phyloP scores from a whole-genome alignment of 2,888 invertebrate species.

The Allophyes oxyacanthae region DNA sequence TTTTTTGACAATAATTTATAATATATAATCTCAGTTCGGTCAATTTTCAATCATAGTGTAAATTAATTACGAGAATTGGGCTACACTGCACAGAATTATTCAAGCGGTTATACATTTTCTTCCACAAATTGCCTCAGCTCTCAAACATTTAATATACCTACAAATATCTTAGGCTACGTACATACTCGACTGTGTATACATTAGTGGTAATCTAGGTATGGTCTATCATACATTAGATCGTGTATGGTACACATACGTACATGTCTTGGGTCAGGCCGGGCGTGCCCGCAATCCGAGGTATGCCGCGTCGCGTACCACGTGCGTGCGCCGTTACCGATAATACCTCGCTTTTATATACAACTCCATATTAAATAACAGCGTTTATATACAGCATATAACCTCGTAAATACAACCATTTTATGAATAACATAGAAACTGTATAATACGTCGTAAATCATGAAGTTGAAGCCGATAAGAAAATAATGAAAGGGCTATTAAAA shows the following conservation, averaged over 20 bases:
- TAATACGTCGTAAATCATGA: constrained; percentile 32
- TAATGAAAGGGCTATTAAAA: constrained; percentile 45
- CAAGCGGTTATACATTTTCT: constrained; percentile 11
- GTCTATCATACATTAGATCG: constrained; percentile 15
- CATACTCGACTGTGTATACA: not conserved
- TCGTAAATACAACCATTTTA: constrained; percentile 1
- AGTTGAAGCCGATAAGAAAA: constrained; percentile 28
- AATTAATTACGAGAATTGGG: too few species aligned
- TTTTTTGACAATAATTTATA: too few species aligned
- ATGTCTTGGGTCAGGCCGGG: constrained; percentile 26
- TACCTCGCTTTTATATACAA: constrained; percentile 19
- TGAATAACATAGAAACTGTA: constrained; percentile 6
- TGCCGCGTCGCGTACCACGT: constrained; percentile 42
- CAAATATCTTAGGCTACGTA: not conserved
- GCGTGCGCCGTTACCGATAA: constrained; percentile 34
- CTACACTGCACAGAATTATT: constrained; percentile 1
- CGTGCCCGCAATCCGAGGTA: constrained; percentile 58
- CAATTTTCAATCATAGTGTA: too few species aligned
- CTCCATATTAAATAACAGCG: not conserved
- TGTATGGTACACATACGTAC: constrained; percentile 49
- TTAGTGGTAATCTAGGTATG: not conserved
- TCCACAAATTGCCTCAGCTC: constrained; percentile 1
- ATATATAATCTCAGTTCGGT: too few species aligned
- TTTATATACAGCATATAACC: not conserved
- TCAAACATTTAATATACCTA: not conserved